Evolutionary conservation across 37 sponge, comb jelly and placozoan species (phyloP), one percentile per base, ranked within the genome.

Genomic region (Mnemiopsis leidyi): DNA sequence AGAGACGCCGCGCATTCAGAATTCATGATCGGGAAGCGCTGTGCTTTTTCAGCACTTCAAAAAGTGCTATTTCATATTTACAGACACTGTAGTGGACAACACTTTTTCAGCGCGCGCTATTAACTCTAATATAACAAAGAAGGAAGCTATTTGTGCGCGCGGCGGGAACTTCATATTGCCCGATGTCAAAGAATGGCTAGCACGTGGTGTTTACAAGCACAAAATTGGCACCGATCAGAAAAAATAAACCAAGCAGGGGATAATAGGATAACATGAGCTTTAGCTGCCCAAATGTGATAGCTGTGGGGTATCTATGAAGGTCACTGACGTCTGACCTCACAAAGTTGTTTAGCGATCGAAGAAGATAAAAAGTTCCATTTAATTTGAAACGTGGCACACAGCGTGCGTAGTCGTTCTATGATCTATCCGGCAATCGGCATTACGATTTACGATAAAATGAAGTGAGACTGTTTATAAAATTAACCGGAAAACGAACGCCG

Each of bases 21-120:
- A 69, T 69, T 69, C 3, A 25, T 69, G 73, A 69, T 69, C 24
- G 9, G 2, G 29, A 21, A 28, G 24, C 2, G 73, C 2, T 25
- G 73, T 69, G n/a, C 73, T 69, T 69, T 69, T 69, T 69, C 73
- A 69, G 73, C 73, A 69, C 73, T 69, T 25, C 9, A 69, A 69
- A 69, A 20, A 21, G 29, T 21, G 73, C 28, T 25, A 69, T 28
- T 69, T 69, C 29, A 28, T 21, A 21, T 25, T 28, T 69, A 69
- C 73, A 69, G 73, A 69, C 28, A 25, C 24, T 69, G 73, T 69
- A 69, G 73, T 69, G 73, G 73, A 3, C 29, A 69, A 69, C 73
- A 69, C 29, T 69, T 69, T 21, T 25, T 21, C 9, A 28, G 73
- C 73, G 73, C 73, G 73, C 29, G 29, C 29, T 20, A 69, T 28